Base-by-base conservation (phyloP, 2,797 vertebrate species). In the Epinephelus malabaricus region DNA sequence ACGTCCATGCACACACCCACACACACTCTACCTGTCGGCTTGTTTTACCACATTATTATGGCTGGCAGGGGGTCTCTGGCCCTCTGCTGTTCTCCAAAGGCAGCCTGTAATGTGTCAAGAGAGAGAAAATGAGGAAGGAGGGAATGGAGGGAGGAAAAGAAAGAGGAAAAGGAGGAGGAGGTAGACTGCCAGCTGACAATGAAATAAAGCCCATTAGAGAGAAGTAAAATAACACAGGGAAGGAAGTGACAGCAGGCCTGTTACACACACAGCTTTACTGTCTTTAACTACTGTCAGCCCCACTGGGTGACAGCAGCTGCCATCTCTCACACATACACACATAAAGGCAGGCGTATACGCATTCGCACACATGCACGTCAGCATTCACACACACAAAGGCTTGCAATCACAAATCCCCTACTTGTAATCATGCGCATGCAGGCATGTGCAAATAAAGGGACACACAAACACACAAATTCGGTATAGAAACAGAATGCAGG, bases 161-260 rank as follows among this genome's bases (percentile, higher is more conserved):
- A 88, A 84, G 87, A 78, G 74, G 81, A 81, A 89, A 76, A 82
- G 84, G 88, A 86, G 89, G 85, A 86, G 88, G 90, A 82, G 90
- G 89, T 80, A 91, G 92, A 94, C 90, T 94, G 92, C 90, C 89
- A 92, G 89, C 91, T 95, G 95, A 95, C 95, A 95, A 91, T 93
- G 94, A 95, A 95, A 96, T 95, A 95, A 95, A 95, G 93, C 95
- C 95, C 92, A 96, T 96, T 96, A 95, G 93, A 88, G 92, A 73
- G 87, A 90, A 90, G 88, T 92, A 93, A 94, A 95, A 93, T 90
- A 94, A 93, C 90, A 89, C 78, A 89, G 89, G 87, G 90, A 88
- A 83, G 83, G 88, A 94, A 92, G 92, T 96, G 95, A 95, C 95
- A 96, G 94, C 84, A 76, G 86, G 89, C 79, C 90, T 92, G 92